Base-by-base conservation (phyloP, 2,797 vertebrate genomes). In the Phrynocephalus forsythii region DNA sequence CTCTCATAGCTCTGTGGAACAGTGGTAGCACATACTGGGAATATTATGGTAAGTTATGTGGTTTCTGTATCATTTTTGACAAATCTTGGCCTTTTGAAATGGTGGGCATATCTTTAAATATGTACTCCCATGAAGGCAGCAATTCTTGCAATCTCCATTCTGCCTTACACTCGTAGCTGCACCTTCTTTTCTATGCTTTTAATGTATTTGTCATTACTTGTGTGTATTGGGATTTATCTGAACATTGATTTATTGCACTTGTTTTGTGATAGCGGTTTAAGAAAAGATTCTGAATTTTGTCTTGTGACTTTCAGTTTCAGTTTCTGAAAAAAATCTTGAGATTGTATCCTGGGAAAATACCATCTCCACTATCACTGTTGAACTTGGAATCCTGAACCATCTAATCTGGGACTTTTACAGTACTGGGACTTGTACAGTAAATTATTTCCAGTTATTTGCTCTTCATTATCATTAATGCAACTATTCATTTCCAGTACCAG, bases 1-100 rank as follows among this genome's bases (percentile, higher is more conserved):
- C 87, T 93, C 80, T 16, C 81, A 0, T 89, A 98, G 98, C 96
- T 96, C 96, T 95, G 91, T 96, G 88, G 91, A 96, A 95, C 96
- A 96, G 96, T 97, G 97, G 97, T 97, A 97, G 91, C 85, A 76
- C 48, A 69, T 90, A 91, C 84, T 96, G 95, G 89, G 93, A 90
- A 87, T 82, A 30, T 73, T 77, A 90, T 83, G 90, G 96, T 97
- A 94, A 96, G 95, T 92, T 75, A 50, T 6, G 5, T 79, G 77
- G 0, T 26, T 91, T 90, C 82, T 81, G 2, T 66, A 88, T 33
- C 73, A 6, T 84, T 15, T 88, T 90, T 73, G 38, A 60, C 72
- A 52, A 22, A 76, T n/a, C 4, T 76, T 85, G 75, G 11, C 30
- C 20, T 3, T 18, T 79, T 52, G 26, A 67, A 66, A 69, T 66